Conservation (phyloP, 2,888 invertebrate species). For the Agonopterix alstromeriana region DNA sequence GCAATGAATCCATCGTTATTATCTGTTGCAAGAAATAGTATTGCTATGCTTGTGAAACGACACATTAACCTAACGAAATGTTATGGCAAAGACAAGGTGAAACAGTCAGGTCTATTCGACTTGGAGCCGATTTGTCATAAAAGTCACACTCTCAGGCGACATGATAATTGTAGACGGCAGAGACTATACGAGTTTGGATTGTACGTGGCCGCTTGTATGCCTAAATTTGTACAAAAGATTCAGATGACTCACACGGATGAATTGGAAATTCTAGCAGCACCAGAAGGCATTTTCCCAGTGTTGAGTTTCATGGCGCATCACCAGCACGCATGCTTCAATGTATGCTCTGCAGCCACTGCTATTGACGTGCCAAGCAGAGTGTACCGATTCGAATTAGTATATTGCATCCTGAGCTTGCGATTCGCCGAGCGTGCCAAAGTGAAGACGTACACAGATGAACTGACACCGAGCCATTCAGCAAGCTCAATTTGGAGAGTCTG, state of each 20-base stretch:
- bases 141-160: constrained; percentile 40
- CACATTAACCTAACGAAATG: background rate
- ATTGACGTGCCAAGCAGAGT: constrained; percentile 56
- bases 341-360: constrained; percentile 46
- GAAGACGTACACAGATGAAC: constrained; percentile 62
- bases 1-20: background rate
- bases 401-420: constrained; percentile 46
- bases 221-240: constrained; percentile 59
- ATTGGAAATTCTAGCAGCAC: constrained; percentile 52
- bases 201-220: constrained; percentile 58
- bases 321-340: constrained; percentile 54
- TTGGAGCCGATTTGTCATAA: constrained; percentile 38
- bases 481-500: constrained; percentile 38
- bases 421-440: constrained; percentile 39
- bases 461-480: constrained; percentile 54
- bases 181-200: constrained; percentile 58
- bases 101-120: constrained; percentile 30
- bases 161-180: constrained; percentile 48
- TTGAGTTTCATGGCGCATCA: constrained; percentile 50
- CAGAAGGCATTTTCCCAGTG: constrained; percentile 51
- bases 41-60: background rate
- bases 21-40: background rate
- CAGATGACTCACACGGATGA: constrained; percentile 59
- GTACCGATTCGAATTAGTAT: constrained; percentile 56
- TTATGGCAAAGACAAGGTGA: constrained; percentile 7